A percentile compares a stretch with the other conserved stretches of the same genome.
These are phyloP conservation scores for Leptogaster cylindrica DNA, from an alignment of 2,888 invertebrate species.

Conservation along the genomic window DNA sequence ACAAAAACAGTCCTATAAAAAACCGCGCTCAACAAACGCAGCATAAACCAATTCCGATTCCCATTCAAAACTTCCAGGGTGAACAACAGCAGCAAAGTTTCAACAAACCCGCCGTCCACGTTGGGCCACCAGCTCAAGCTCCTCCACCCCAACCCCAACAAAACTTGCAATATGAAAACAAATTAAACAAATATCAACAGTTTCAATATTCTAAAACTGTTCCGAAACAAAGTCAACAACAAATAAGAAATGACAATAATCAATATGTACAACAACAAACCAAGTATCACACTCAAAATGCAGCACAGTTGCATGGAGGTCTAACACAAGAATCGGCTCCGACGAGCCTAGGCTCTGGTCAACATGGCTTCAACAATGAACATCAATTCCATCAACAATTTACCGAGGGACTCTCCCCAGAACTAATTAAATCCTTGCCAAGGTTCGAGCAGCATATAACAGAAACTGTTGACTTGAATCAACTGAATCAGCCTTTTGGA, in stretches of 20 bases:
- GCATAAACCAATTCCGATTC: slow-evolving; percentile 61
- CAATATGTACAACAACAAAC: slow-evolving; percentile 7
- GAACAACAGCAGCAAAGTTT: slow-evolving; percentile 62
- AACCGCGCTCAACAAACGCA: slow-evolving; percentile 61
- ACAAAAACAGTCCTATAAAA: slow-evolving; percentile 52
- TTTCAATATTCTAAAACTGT: slow-evolving; percentile 2
- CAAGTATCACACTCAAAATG: slow-evolving; percentile 51
- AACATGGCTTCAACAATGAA: slow-evolving; percentile 43
- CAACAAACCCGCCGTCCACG: slow-evolving; percentile 54
- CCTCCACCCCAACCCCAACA: slow-evolving; percentile 62
- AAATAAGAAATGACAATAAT: not conserved
- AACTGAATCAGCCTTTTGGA: slow-evolving; percentile 48
- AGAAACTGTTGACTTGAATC: slow-evolving; percentile 62
- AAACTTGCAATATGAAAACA: slow-evolving; percentile 14
- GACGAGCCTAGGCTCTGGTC: slow-evolving; percentile 53
- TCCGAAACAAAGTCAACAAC: slow-evolving; percentile 55
- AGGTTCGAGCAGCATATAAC: slow-evolving; percentile 81
- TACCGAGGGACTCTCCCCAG: slow-evolving; percentile 52
- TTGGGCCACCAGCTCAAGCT: slow-evolving; percentile 51
- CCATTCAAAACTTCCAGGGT: slow-evolving; percentile 55
- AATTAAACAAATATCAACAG: slow-evolving; percentile 12
- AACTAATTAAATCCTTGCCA: slow-evolving; percentile 77
- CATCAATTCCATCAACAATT: slow-evolving; percentile 21
- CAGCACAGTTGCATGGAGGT: slow-evolving; percentile 45
- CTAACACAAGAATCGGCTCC: slow-evolving; percentile 54